These are phyloP conservation scores for Synchiropus splendidus DNA, from an alignment of 2,113 vertebrate genomes.

Conservation along the genomic window DNA sequence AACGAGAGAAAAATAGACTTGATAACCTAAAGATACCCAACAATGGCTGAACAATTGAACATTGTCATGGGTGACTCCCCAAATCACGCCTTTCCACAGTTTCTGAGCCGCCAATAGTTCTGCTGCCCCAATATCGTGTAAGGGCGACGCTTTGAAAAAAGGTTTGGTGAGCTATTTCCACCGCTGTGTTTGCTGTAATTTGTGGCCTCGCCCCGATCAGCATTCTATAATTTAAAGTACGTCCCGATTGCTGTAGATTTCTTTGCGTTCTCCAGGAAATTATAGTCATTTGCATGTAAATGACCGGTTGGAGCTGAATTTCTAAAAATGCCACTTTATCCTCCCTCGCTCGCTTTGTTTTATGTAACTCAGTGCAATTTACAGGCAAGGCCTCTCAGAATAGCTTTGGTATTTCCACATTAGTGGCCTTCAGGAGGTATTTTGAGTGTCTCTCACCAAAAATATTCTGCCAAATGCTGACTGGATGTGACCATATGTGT, in stretches of 20 bases:
- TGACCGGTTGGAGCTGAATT: conserved; percentile 40
- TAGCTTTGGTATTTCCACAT: conserved; percentile 33
- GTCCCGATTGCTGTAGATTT: conserved; percentile 44
- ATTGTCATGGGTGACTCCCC: too few relatives aligned
- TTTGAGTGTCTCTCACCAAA: conserved; percentile 38
- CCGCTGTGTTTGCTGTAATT: conserved; percentile 57
- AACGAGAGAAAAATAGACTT: too few relatives aligned
- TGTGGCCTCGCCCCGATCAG: conserved; percentile 50
- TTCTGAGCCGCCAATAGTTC: too few relatives aligned
- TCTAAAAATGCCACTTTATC: conserved; percentile 45
- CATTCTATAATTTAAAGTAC: conserved; percentile 55
- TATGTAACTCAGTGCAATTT: conserved; percentile 35
- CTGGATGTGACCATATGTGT: conserved; percentile 17
- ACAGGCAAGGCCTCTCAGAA: conserved; percentile 31
- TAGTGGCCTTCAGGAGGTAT: conserved; percentile 18
- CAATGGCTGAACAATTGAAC: too few relatives aligned
- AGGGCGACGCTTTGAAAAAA: too few relatives aligned
- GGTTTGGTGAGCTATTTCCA: conserved; percentile 42
- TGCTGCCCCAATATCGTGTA: too few relatives aligned
- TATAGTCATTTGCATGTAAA: conserved; percentile 57
- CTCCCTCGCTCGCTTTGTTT: conserved; percentile 30
- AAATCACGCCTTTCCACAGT: too few relatives aligned
- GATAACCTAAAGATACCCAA: too few relatives aligned
- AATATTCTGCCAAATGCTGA: conserved; percentile 18
- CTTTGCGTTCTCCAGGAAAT: conserved; percentile 60